Percentiles rank a stretch among this genome's conserved stretches.
Evolutionary conservation across 2,113 vertebrate species (phyloP).

Genomic region (Clarias gariepinus): DNA sequence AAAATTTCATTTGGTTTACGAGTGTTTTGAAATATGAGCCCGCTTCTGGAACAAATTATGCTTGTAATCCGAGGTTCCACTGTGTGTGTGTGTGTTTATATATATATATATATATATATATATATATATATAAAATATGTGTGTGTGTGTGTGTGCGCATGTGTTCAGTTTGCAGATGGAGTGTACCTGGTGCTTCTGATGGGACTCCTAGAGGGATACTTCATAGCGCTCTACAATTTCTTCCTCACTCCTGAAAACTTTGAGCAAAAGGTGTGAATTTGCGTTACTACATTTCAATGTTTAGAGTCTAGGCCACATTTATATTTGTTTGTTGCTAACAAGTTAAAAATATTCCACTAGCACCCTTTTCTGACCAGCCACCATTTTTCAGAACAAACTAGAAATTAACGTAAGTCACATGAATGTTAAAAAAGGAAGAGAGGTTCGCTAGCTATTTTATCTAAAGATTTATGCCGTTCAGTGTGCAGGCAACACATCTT

Average conservation of each 20-base stretch:
- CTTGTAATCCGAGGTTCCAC: no score
- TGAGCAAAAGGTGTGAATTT: constrained; percentile 81
- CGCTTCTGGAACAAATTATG: no score
- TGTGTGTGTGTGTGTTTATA: no score
- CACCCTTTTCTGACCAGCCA: neutral
- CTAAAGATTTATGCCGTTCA: no score
- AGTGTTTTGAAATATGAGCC: no score
- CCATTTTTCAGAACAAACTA: neutral
- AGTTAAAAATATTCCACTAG: neutral
- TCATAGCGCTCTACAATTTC: constrained; percentile 95
- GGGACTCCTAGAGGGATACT: constrained; percentile 96
- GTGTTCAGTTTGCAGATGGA: constrained; percentile 92
- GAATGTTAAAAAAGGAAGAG: neutral
- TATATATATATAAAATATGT: no score
- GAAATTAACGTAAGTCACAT: neutral
- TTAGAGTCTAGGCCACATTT: neutral
- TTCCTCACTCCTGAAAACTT: constrained; percentile 97
- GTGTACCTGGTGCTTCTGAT: constrained; percentile 96
- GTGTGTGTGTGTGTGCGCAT: neutral
- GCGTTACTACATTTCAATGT: neutral
- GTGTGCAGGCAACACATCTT: no score
- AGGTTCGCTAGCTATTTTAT: no score
- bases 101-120: no score
- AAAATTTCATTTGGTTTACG: no score
- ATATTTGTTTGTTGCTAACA: neutral